Base-by-base conservation (phyloP, 2,113 vertebrate species). In the Speoplatyrhinus poulsoni region DNA sequence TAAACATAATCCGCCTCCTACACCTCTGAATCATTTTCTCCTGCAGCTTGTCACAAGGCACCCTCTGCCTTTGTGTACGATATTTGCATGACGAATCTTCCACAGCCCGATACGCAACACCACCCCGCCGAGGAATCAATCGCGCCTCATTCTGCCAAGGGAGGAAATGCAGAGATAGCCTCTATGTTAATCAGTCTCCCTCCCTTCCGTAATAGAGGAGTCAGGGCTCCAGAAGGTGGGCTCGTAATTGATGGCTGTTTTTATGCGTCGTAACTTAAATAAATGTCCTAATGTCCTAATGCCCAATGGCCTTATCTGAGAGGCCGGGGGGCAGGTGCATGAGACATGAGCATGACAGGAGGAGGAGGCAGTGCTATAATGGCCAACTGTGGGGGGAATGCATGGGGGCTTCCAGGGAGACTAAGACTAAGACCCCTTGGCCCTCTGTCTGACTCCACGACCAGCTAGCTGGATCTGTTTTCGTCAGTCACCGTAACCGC, bases 161-260 rank as follows among this genome's bases (percentile, higher is more conserved):
- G 57, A 84, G 81, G 76, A 85, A 85, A 77, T 41, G 9, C 70
- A 72, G 76, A 60, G 62, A 83, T 72, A 67, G 73, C 79, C 75
- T 60, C 2, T 62, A 81, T 81, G 82, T 83, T 89, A 81, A 50
- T 80, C 68, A 10, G 69, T 81, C 76, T 76, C 75, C 74, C 82
- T 83, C 69, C 68, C 62, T 71, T 73, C 68, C 69, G 70, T 89
- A 87, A 89, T 88, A 74, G 80, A 77, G 65, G 82, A 86, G 87
- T 91, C 84, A 89, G 81, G 85, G 79, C 83, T 85, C 67, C 64
- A 70, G 72, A 62, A 36, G 73, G 68, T 53, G 32, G 77, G 67
- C 36, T 70, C 8, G 84, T 89, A 86, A 91, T 91, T 91, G 86
- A 92, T 90, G 87, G 72, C 72, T 79, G 84, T 71, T 79, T 91